Evolutionary conservation across 30 jellyfish, hydroid and myxozoan genomes (phyloP).

Genomic region (Mastigias papua): DNA sequence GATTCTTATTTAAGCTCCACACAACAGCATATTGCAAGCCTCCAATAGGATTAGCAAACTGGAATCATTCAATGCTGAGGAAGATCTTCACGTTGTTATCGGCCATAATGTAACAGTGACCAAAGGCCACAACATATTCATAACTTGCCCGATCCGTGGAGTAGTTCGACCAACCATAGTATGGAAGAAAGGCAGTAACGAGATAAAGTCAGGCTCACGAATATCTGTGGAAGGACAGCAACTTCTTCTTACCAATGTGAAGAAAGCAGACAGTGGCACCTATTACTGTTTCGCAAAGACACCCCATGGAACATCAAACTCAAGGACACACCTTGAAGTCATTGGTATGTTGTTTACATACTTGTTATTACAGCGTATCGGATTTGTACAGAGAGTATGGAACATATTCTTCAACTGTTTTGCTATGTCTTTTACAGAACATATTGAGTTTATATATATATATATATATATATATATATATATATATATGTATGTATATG

Average conservation of each 20-base stretch:
- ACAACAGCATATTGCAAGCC: constrained; percentile 60
- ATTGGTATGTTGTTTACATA: constrained; percentile 45
- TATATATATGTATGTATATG: too few species aligned
- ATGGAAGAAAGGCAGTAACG: constrained; percentile 70
- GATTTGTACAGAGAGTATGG: too few species aligned
- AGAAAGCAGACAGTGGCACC: constrained; percentile 53
- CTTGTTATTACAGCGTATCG: too few species aligned
- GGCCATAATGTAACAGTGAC: constrained; percentile 69
- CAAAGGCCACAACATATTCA: constrained; percentile 55
- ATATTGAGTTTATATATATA: too few species aligned
- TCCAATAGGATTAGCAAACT: constrained; percentile 52
- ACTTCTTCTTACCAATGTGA: constrained; percentile 53
- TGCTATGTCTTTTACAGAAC: too few species aligned
- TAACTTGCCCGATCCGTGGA: constrained; percentile 83
- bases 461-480: too few species aligned
- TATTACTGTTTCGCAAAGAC: constrained; percentile 74
- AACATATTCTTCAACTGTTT: too few species aligned
- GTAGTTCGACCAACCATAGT: constrained; percentile 63
- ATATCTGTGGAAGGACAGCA: constrained; percentile 64
- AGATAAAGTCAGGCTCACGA: constrained; percentile 36
- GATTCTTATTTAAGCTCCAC: constrained; percentile 41
- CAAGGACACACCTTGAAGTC: constrained; percentile 74
- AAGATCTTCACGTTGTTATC: constrained; percentile 73
- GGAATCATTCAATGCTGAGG: constrained; percentile 60
- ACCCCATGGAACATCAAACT: constrained; percentile 65